Base-by-base conservation (phyloP, 2,797 vertebrate genomes). In the Chiloscyllium punctatum region DNA sequence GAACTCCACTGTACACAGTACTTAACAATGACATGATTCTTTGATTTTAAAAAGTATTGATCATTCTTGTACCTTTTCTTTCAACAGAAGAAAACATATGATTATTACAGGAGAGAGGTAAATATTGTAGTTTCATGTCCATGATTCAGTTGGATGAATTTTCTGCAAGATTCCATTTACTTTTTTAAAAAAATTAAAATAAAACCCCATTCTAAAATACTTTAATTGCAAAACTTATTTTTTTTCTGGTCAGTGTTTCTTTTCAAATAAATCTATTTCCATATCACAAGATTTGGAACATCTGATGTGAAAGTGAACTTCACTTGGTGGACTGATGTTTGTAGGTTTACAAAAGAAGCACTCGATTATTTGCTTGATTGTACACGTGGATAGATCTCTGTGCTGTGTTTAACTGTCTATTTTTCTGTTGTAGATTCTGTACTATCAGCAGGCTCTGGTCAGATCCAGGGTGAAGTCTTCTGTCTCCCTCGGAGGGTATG, bases 401-500 rank as follows among this genome's bases (percentile, higher is more conserved):
- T 15, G 4, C 87, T 79, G 95, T 21, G 1, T 37, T 13, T 95
- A 25, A 95, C 33, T 42, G 7, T 84, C 30, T 33, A 3, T 86
- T 86, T 86, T 66, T 95, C 7, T 96, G 96, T 97, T 96, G 9
- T 95, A 99, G 99, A 99, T 99, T 97, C 99, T 99, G 97, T 99
- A 99, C 96, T 99, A 98, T 86, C 98, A 99, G 96, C 99, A 99
- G 97, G 98, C 98, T 96, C 97, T 99, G 95, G 97, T 98, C 98
- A 98, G 98, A 96, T 98, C 99, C 97, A 98, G 98, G 91, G 99
- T 99, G 96, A 99, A 99, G 97, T 99, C 99, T n/a, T 99, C 99
- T 0, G 99, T 99, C 97, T 99, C 99, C 90, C 97, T 99, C 0
- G 98, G 98, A 97, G 99, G 98, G 99, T 99, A 98, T 96, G 99